Evolutionary conservation across 2,113 vertebrate species (phyloP).

Genomic region (Oxyura jamaicensis): DNA sequence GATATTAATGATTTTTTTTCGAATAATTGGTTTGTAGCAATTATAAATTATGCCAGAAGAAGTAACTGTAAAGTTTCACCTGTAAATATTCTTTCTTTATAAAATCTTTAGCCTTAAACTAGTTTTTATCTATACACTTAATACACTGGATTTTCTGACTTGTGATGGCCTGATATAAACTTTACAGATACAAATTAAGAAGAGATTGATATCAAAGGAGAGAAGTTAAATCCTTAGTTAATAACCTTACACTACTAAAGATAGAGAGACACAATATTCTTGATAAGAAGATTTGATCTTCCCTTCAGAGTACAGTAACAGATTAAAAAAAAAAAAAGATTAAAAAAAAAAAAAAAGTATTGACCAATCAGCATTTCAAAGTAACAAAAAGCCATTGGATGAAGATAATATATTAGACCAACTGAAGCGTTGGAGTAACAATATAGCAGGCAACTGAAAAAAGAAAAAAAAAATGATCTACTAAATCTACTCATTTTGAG

Average conservation of each 20-base stretch:
- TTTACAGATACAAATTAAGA: not conserved
- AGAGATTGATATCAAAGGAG: not conserved
- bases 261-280: not conserved
- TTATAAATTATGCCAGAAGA: not conserved
- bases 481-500: not conserved
- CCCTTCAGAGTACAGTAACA: not conserved
- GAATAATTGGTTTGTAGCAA: not conserved
- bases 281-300: not conserved
- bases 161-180: not conserved
- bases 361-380: not conserved
- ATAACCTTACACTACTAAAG: not conserved
- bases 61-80: not conserved
- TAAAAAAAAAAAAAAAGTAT: not conserved
- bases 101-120: not conserved
- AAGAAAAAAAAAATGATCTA: not conserved
- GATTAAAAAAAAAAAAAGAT: not conserved
- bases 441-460: not conserved
- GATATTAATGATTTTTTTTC: not conserved
- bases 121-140: not conserved
- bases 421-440: not conserved
- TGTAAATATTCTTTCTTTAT: not conserved
- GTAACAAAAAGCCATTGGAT: not conserved
- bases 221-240: not conserved
- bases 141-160: not conserved
- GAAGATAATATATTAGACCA: not conserved